Evolutionary conservation across 2,113 vertebrate genomes (phyloP).

Genomic region (Shinisaurus crocodilurus): DNA sequence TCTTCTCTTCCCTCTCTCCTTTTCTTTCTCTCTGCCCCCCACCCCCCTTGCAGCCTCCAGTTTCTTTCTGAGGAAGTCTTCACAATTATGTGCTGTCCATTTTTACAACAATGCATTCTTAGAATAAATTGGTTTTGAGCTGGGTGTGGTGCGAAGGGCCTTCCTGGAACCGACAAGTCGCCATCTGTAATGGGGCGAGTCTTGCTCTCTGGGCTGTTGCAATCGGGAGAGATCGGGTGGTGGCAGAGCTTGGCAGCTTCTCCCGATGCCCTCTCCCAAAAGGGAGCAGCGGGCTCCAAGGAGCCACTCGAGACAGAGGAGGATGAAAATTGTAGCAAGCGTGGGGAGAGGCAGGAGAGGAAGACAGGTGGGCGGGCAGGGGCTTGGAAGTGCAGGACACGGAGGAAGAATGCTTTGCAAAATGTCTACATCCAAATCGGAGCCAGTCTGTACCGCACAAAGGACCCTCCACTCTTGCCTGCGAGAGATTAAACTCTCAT

Average conservation of each 20-base stretch:
- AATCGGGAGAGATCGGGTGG: not conserved
- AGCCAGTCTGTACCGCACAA: not conserved
- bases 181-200: too few species aligned
- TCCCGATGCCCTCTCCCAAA: not conserved
- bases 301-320: not conserved
- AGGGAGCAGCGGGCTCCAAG: not conserved
- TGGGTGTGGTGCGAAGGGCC: rapidly evolving
- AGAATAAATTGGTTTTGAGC: conserved; percentile 57
- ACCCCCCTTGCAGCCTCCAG: not conserved
- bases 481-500: not conserved
- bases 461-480: too few species aligned
- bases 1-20: too few species aligned
- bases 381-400: not conserved
- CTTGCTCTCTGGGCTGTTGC: not conserved
- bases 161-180: not conserved
- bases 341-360: too few species aligned
- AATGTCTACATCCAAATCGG: not conserved
- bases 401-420: too few species aligned
- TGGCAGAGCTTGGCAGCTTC: not conserved
- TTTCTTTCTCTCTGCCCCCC: too few species aligned
- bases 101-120: conserved; percentile 36
- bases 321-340: not conserved
- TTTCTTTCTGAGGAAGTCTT: not conserved
- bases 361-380: not conserved
- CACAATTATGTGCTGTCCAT: conserved; percentile 34